A percentile compares a stretch with the other conserved stretches of the same genome.
phyloP scores from a whole-genome alignment of 2,888 invertebrate genomes.

The Cylindroiulus punctatus region DNA sequence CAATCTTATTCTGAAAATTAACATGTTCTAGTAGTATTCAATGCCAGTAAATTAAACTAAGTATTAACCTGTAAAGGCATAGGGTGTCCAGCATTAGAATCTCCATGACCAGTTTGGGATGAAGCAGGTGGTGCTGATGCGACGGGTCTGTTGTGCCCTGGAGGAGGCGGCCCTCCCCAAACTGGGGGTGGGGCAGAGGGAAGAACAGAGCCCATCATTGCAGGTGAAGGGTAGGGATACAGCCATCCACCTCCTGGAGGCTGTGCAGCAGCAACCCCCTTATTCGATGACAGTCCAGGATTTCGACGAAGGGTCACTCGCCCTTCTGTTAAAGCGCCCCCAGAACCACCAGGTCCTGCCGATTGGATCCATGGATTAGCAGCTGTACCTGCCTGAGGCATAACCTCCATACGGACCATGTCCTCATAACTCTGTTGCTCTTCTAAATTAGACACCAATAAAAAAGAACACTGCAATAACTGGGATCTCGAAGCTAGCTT shows the following conservation, averaged over 20 bases:
- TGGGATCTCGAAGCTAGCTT: neutral
- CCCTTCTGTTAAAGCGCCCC: conserved; percentile 14
- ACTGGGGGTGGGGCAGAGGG: conserved; percentile 59
- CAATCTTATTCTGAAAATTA: no score
- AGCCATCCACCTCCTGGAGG: conserved; percentile 48
- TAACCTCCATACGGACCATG: conserved; percentile 62
- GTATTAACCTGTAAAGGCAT: neutral
- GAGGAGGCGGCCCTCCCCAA: conserved; percentile 60
- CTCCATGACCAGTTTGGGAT: neutral
- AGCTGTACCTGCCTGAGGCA: conserved; percentile 50
- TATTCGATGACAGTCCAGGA: neutral
- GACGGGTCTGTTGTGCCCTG: conserved; percentile 60
- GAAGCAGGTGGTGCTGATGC: neutral
- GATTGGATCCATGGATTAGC: conserved; percentile 49
- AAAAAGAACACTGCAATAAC: neutral
- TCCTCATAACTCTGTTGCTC: conserved; percentile 78
- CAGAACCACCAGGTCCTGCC: neutral
- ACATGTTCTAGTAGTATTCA: no score
- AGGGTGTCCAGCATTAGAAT: neutral
- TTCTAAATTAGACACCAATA: conserved; percentile 67
- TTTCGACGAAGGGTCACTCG: conserved; percentile 30
- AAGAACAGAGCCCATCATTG: conserved; percentile 63
- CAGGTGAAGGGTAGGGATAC: conserved; percentile 52
- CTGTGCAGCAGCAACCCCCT: neutral
- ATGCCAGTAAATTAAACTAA: neutral